These are phyloP conservation scores for Sebastes cheni DNA, from an alignment of 2,797 vertebrate genomes.

Conservation along the genomic window DNA sequence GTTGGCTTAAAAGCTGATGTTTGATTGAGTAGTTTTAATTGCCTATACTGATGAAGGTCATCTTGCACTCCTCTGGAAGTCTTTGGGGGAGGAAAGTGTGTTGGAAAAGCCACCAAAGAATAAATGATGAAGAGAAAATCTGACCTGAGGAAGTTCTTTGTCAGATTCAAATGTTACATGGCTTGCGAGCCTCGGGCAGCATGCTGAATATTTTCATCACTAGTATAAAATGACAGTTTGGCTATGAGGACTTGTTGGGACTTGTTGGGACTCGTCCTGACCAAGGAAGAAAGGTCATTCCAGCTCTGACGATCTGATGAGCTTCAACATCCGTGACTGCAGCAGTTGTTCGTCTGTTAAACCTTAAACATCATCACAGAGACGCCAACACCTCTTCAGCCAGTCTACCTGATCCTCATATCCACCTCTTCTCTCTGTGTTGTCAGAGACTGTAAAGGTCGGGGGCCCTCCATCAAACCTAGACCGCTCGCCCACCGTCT, in stretches of 20 bases:
- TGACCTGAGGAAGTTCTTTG: neutral
- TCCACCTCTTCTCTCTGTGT: conserved; percentile 17
- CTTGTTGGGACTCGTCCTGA: neutral
- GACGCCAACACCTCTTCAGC: conserved; percentile 28
- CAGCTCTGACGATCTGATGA: neutral
- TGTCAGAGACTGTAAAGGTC: conserved; percentile 45
- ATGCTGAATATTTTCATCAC: no score
- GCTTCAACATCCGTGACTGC: conserved; percentile 21
- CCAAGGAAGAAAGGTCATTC: conserved; percentile 5
- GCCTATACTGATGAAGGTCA: no score
- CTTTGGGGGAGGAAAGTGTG: no score
- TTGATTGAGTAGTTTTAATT: no score
- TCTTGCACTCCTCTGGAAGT: no score
- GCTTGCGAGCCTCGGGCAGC: no score
- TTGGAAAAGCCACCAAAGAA: no score
- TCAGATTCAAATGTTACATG: neutral
- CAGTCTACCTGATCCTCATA: conserved; percentile 43
- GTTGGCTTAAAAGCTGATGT: no score
- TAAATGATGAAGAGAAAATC: no score
- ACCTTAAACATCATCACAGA: conserved; percentile 29
- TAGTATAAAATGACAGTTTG: neutral
- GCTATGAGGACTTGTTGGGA: neutral
- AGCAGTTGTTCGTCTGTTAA: conserved; percentile 54
- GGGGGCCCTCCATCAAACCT: conserved; percentile 39
- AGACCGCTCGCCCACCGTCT: neutral